Conservation (phyloP, 2,113 vertebrate genomes). For the Myotis brandtii region DNA sequence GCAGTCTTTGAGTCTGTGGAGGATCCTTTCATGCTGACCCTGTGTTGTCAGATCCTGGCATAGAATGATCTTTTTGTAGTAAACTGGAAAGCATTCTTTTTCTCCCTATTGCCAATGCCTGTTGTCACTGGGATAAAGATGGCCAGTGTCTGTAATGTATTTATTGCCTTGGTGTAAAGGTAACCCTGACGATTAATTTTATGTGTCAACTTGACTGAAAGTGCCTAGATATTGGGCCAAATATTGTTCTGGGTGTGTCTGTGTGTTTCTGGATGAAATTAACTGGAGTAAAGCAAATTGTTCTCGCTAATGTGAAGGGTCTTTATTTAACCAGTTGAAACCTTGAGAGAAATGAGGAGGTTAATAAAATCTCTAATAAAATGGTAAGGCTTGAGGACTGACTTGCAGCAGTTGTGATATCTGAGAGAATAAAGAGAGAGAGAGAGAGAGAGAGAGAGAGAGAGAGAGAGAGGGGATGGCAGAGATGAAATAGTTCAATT, state of each 20-base stretch:
- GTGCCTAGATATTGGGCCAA: not conserved
- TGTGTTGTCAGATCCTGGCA: not conserved
- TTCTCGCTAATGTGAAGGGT: not conserved
- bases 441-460: accelerated
- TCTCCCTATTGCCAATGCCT: not conserved
- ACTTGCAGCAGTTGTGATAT: not conserved
- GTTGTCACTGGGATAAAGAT: not conserved
- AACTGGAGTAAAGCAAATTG: not conserved
- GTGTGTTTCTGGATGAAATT: not conserved
- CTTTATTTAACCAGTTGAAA: not conserved
- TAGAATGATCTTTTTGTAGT: not conserved
- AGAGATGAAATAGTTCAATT: not conserved
- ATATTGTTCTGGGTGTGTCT: not conserved
- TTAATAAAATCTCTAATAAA: not conserved
- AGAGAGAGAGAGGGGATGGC: accelerated
- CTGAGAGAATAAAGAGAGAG: not conserved
- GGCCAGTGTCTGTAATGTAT: not conserved
- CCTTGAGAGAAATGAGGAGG: not conserved
- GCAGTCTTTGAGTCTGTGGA: not conserved
- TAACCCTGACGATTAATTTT: not conserved
- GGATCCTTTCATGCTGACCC: not conserved
- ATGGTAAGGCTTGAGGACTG: not conserved
- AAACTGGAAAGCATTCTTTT: not conserved
- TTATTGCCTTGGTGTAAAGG: not conserved
- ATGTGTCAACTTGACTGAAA: not conserved